Base-by-base conservation (phyloP, 1,140 invertebrate genomes). In the Latrodectus geometricus region DNA sequence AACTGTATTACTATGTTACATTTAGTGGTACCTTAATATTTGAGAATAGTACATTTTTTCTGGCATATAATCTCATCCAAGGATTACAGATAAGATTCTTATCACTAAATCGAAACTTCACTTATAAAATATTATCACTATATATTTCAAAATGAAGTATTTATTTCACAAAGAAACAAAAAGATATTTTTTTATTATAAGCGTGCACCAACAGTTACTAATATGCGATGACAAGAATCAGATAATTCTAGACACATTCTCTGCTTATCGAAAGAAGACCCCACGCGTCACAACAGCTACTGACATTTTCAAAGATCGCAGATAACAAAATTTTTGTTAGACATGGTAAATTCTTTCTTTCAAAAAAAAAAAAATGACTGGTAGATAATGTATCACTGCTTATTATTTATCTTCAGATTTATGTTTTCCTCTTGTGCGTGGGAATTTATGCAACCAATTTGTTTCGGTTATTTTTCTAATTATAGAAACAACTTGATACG, bases 211-310 rank as follows among this genome's bases (percentile, higher is more conserved):
- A 17, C 35, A 79, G 76, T 21, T 49, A 61, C 35, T 79, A 68
- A 79, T 23, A 17, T 48, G n/a, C 20, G 8, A 21, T 35, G 74
- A 76, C 73, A 75, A 49, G 14, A 17, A 75, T 77, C 75, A 21
- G 75, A 77, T 77, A 77, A 77, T 61, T 56, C 48, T 61, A n/a
- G 75, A 77, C 75, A 61, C 75, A 77, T 77, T 21, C 75, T 50
- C 48, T 21, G 23, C 75, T 77, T 77, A 77, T 77, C 75, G n/a
- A 21, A 17, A 49, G 15, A 20, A 17, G 54, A 77, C 75, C 75
- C 75, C 75, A 77, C 75, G 52, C 75, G 48, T 23, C 14, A 20
- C 11, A 61, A 77, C 75, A 56, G 48, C 75, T 77, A 77, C 50
- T 77, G 75, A 56, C 75, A 77, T 9, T 14, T 14, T 17, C 14